Percentiles rank a stretch among this genome's conserved stretches.
Evolutionary conservation across 2,797 vertebrate species (phyloP).

Genomic region (Pogonophryne albipinna): DNA sequence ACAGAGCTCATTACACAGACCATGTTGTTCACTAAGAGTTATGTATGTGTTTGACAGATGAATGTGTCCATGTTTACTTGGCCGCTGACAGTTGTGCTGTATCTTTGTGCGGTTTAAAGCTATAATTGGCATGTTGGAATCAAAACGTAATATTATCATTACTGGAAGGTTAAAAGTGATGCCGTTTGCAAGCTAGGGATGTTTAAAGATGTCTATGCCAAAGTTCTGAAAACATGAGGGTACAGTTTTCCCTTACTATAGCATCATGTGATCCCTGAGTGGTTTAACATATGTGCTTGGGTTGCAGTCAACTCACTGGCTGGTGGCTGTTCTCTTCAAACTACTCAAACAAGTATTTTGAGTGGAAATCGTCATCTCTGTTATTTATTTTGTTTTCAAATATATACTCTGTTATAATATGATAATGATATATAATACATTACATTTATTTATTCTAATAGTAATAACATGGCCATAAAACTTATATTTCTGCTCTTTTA

Average conservation of each 20-base stretch:
- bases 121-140: background rate
- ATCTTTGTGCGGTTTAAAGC: background rate
- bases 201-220: too few relatives aligned
- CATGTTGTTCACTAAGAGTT: background rate
- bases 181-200: background rate
- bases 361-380: background rate
- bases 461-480: background rate
- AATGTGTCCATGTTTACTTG: slow-evolving; percentile 20
- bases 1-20: slow-evolving; percentile 34
- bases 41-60: slow-evolving; percentile 21
- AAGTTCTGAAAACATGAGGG: too few relatives aligned
- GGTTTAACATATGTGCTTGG: too few relatives aligned
- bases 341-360: background rate
- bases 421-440: background rate
- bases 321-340: background rate
- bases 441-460: background rate
- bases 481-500: background rate
- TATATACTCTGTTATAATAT: background rate
- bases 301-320: too few relatives aligned
- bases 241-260: too few relatives aligned
- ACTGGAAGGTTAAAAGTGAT: background rate
- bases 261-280: too few relatives aligned
- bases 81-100: background rate
- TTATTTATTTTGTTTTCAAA: background rate
- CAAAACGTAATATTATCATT: background rate